Conservation (phyloP, 2,888 invertebrate species). For the Keiferia lycopersicella region DNA sequence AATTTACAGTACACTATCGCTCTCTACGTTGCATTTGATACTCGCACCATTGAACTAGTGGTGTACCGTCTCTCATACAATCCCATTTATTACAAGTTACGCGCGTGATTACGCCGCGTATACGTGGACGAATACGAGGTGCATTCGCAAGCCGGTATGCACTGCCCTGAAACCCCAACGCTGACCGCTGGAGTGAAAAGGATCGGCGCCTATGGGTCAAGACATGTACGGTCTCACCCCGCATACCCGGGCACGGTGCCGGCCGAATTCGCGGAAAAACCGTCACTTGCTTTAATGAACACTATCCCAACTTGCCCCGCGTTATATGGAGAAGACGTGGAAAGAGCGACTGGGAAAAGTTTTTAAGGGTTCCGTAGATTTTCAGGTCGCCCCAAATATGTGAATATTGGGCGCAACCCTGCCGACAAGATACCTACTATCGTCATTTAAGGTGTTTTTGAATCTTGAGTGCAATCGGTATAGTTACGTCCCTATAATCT, state of each 20-base stretch:
- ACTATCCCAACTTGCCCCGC: constrained; percentile 27
- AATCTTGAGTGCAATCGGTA: too few relatives aligned
- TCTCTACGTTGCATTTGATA: constrained; percentile 39
- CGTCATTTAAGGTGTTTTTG: too few relatives aligned
- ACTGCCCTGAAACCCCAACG: too few relatives aligned
- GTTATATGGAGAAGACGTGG: background rate
- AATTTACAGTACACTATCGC: constrained; percentile 28
- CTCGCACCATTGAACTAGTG: constrained; percentile 3
- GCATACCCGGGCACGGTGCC: background rate
- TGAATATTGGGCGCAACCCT: too few relatives aligned
- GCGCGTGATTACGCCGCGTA: too few relatives aligned
- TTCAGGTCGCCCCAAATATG: too few relatives aligned
- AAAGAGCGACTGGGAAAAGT: background rate
- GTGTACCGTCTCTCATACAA: too few relatives aligned
- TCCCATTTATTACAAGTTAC: too few relatives aligned
- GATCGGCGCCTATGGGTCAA: background rate
- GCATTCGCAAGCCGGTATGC: too few relatives aligned
- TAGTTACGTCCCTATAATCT: too few relatives aligned
- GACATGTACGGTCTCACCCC: background rate
- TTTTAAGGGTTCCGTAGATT: background rate
- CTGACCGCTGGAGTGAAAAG: background rate
- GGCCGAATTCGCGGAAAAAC: constrained; percentile 31
- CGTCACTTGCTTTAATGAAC: constrained; percentile 34
- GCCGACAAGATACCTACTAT: too few relatives aligned
- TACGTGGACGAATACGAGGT: too few relatives aligned